A percentile compares a stretch with the other conserved stretches of the same genome.
Conservation (phyloP, 2,888 invertebrate species). For the Blomia tropicalis region DNA sequence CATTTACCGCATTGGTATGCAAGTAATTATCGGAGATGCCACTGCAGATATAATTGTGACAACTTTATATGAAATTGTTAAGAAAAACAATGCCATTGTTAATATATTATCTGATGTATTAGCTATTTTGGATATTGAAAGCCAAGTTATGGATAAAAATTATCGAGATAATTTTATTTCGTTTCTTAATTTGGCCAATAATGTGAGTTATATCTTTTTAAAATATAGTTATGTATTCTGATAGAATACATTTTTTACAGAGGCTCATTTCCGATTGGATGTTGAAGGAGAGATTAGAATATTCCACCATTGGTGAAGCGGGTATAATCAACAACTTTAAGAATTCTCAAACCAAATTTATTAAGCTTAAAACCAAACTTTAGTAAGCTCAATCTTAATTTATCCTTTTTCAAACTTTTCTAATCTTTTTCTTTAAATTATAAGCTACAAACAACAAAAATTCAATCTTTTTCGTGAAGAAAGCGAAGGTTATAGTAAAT, state of each 20-base stretch:
- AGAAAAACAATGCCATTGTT: constrained; percentile 54
- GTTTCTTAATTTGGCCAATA: neutral
- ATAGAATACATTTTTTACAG: constrained; percentile 30
- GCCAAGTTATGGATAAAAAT: neutral
- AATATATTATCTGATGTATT: constrained; percentile 69
- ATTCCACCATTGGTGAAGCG: constrained; percentile 78
- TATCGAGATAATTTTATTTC: constrained; percentile 7
- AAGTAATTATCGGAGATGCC: constrained; percentile 55
- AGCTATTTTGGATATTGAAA: constrained; percentile 44
- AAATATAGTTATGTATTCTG: neutral
- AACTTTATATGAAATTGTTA: constrained; percentile 21
- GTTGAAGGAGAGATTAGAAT: constrained; percentile 77
- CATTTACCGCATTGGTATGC: constrained; percentile 62
- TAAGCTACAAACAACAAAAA: constrained; percentile 96
- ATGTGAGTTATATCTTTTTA: constrained; percentile 6
- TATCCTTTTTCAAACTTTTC: neutral
- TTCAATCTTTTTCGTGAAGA: constrained; percentile 97
- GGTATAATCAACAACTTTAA: constrained; percentile 73
- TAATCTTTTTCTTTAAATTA: neutral
- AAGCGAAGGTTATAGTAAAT: constrained; percentile 94
- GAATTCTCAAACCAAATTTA: constrained; percentile 73
- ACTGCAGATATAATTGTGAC: constrained; percentile 58
- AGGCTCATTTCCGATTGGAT: constrained; percentile 51
- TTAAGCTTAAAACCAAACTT: constrained; percentile 90
- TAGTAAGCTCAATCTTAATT: constrained; percentile 54